A percentile compares a stretch with the other conserved stretches of the same genome.
Conservation (phyloP, 2,113 vertebrate genomes). For the Promerops cafer region DNA sequence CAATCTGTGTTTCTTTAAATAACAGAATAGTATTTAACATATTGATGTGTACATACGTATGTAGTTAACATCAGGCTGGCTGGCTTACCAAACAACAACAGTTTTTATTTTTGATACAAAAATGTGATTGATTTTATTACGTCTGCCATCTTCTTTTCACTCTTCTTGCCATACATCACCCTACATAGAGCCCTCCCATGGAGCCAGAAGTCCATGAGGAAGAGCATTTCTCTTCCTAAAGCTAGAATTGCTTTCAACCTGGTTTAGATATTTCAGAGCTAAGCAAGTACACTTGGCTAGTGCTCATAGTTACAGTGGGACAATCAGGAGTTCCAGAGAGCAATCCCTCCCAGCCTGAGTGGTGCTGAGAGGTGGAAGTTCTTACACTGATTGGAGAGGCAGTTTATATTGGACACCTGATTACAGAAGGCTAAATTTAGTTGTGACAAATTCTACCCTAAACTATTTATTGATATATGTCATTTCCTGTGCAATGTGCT, state of each 20-base stretch:
- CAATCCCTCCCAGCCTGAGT: neutral
- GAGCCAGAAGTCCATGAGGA: neutral
- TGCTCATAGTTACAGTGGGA: neutral
- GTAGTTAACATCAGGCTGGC: neutral
- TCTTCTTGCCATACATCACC: neutral
- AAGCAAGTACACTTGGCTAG: neutral
- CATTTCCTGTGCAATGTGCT: neutral
- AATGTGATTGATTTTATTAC: neutral
- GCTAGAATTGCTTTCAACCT: neutral
- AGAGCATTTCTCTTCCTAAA: neutral
- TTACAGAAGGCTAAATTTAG: neutral
- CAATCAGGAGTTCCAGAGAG: neutral
- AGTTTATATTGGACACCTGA: neutral
- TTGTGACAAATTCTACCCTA: neutral
- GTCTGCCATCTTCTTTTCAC: neutral
- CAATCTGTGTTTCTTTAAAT: neutral
- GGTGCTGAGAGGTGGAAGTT: neutral
- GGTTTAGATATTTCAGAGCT: neutral
- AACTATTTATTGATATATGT: neutral
- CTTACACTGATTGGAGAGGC: neutral
- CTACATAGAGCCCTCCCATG: neutral
- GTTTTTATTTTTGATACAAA: neutral
- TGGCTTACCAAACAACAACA: neutral
- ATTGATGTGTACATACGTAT: too few relatives aligned
- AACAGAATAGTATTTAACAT: neutral